A percentile compares a stretch with the other conserved stretches of the same genome.
Conservation (phyloP, 2,888 invertebrate species). For the Ochropleura plecta region DNA sequence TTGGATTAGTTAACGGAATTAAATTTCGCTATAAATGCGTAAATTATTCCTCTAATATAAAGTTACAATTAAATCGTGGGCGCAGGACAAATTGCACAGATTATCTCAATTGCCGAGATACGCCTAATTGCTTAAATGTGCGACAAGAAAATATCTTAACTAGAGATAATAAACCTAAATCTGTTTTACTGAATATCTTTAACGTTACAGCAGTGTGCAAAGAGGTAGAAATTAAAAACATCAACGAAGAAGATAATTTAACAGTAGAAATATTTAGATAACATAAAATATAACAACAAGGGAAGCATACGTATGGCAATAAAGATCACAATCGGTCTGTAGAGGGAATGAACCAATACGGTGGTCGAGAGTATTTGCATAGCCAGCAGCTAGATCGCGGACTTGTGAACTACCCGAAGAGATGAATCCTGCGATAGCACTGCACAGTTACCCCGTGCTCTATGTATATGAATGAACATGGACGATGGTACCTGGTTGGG, state of each 20-base stretch:
- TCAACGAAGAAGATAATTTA: neutral
- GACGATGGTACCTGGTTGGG: slow-evolving; percentile 31
- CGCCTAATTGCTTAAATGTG: slow-evolving; percentile 55
- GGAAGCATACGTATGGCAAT: slow-evolving; percentile 51
- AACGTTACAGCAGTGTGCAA: neutral
- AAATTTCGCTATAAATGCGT: neutral
- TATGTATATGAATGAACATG: slow-evolving; percentile 60
- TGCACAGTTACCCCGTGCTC: slow-evolving; percentile 57
- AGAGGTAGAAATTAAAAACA: slow-evolving; percentile 10
- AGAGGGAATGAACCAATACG: slow-evolving; percentile 60
- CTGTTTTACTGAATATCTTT: slow-evolving; percentile 21
- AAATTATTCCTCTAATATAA: slow-evolving; percentile 31
- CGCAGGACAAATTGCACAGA: slow-evolving; percentile 54
- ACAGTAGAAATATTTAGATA: slow-evolving; percentile 33
- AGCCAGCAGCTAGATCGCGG: slow-evolving; percentile 66
- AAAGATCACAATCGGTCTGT: slow-evolving; percentile 63
- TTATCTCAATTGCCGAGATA: slow-evolving; percentile 61
- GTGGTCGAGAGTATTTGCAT: slow-evolving; percentile 69
- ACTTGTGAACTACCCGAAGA: slow-evolving; percentile 64
- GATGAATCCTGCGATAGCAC: slow-evolving; percentile 64
- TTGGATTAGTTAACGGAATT: neutral
- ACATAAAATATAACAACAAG: slow-evolving; percentile 37
- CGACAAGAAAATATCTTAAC: slow-evolving; percentile 49
- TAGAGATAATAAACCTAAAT: slow-evolving; percentile 36
- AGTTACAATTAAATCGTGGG: slow-evolving; percentile 55